A percentile compares a stretch with the other conserved stretches of the same genome.
Evolutionary conservation across 2,113 vertebrate species (phyloP).

Genomic region (Centropus unirufus): DNA sequence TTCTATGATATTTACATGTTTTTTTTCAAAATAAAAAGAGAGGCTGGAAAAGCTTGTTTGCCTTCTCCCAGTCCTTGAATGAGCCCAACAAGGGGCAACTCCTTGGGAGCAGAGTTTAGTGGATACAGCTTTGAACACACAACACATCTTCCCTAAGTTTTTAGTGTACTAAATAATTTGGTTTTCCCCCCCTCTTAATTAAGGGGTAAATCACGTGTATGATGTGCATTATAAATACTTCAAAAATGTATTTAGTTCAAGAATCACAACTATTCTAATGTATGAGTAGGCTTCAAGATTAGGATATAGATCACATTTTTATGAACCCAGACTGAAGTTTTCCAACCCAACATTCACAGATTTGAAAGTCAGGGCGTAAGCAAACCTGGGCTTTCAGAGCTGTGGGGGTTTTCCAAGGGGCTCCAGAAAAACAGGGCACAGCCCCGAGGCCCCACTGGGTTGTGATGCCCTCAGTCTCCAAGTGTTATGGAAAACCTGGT

Average conservation of each 20-base stretch:
- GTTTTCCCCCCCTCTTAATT: background rate
- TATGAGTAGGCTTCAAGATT: background rate
- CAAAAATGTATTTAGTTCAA: background rate
- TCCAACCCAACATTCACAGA: fast-evolving
- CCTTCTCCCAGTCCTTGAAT: background rate
- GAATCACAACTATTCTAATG: background rate
- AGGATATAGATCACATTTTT: background rate
- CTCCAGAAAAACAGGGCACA: background rate
- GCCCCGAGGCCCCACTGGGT: fast-evolving
- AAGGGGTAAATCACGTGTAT: background rate
- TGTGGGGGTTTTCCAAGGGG: background rate
- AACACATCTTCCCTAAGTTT: background rate
- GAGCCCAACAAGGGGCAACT: background rate
- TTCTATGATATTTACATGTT: background rate
- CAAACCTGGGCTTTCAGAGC: background rate
- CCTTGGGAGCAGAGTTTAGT: background rate
- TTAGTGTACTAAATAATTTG: background rate
- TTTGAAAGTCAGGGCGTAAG: background rate
- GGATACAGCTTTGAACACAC: background rate
- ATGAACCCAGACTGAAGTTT: background rate
- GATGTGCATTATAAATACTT: background rate
- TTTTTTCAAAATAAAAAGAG: background rate
- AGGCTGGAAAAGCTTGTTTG: background rate
- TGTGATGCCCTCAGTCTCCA: background rate
- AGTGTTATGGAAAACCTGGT: background rate